Conservation (phyloP, 2,888 invertebrate genomes). For the Galeruca laticollis region DNA sequence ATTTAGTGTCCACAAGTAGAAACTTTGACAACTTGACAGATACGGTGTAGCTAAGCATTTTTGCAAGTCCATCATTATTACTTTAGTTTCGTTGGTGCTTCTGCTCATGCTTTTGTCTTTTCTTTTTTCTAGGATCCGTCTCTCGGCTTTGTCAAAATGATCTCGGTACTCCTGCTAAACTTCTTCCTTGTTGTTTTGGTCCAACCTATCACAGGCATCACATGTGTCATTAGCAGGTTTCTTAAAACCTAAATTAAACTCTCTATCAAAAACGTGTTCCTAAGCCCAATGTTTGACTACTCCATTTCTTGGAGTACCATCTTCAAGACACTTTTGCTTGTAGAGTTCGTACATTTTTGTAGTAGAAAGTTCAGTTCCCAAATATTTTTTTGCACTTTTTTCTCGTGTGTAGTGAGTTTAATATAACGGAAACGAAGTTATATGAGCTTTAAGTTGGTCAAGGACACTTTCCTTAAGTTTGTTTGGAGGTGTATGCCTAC, state of each 20-base stretch:
- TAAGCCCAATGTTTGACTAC: constrained; percentile 10
- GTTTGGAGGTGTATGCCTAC: constrained; percentile 29
- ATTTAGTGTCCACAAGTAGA: constrained; percentile 27
- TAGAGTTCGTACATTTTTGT: too few relatives aligned
- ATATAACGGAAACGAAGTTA: constrained; percentile 17
- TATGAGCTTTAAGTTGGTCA: constrained; percentile 23
- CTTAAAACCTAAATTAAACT: constrained; percentile 38
- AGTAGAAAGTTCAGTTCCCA: too few relatives aligned
- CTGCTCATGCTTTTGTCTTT: constrained; percentile 12
- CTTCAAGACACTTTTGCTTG: too few relatives aligned
- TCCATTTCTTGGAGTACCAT: neutral
- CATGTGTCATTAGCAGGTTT: constrained; percentile 34
- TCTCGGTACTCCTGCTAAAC: constrained; percentile 21
- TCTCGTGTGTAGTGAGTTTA: constrained; percentile 25
- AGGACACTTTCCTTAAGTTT: constrained; percentile 23
- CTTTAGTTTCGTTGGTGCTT: constrained; percentile 23
- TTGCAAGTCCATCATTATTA: constrained; percentile 43
- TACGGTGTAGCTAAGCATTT: constrained; percentile 44
- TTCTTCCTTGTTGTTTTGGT: constrained; percentile 30
- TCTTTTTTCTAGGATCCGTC: constrained; percentile 31
- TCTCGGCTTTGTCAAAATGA: constrained; percentile 36
- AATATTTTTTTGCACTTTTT: constrained; percentile 11
- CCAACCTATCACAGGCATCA: constrained; percentile 33
- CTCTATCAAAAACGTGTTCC: constrained; percentile 12
- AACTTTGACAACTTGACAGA: constrained; percentile 28